A percentile compares a stretch with the other conserved stretches of the same genome.
Conservation (phyloP, 2,888 invertebrate genomes). For the Mythimna lalbum region DNA sequence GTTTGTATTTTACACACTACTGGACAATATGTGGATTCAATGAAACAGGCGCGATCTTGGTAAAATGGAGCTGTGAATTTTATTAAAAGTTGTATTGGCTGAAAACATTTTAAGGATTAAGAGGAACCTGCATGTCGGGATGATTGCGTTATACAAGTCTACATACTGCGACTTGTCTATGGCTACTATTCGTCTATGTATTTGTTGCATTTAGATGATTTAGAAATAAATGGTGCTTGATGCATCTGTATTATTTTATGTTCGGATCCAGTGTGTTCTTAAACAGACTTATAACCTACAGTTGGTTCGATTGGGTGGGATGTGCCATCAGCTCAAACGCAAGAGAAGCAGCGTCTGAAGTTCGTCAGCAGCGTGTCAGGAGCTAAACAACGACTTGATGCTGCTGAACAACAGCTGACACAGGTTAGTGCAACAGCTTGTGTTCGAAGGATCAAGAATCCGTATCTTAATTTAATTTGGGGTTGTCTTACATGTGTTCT, state of each 20-base stretch:
- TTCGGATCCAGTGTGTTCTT: neutral
- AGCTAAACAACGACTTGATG: slow-evolving; percentile 61
- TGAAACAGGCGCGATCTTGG: too few species aligned
- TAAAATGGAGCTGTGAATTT: too few species aligned
- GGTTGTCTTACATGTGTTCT: neutral
- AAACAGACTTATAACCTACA: neutral
- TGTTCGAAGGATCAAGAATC: neutral
- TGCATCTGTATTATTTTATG: neutral
- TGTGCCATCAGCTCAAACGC: slow-evolving; percentile 3
- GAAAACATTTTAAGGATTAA: too few species aligned
- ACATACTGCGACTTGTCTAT: too few species aligned
- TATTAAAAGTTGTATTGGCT: too few species aligned
- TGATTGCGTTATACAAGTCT: too few species aligned
- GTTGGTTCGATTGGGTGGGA: neutral
- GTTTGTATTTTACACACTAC: too few species aligned
- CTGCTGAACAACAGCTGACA: slow-evolving; percentile 64
- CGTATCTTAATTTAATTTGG: too few species aligned
- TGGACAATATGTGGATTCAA: too few species aligned
- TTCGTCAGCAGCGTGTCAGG: slow-evolving; percentile 65
- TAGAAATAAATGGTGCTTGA: neutral
- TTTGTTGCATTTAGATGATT: too few species aligned
- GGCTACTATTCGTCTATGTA: too few species aligned
- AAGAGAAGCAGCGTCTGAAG: slow-evolving; percentile 65
- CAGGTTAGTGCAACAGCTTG: slow-evolving; percentile 49
- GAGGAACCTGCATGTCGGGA: too few species aligned